Evolutionary conservation across 2,113 vertebrate species (phyloP), one percentile per base, ranked within the genome.

Genomic region (Machaerirhynchus nigripectus): DNA sequence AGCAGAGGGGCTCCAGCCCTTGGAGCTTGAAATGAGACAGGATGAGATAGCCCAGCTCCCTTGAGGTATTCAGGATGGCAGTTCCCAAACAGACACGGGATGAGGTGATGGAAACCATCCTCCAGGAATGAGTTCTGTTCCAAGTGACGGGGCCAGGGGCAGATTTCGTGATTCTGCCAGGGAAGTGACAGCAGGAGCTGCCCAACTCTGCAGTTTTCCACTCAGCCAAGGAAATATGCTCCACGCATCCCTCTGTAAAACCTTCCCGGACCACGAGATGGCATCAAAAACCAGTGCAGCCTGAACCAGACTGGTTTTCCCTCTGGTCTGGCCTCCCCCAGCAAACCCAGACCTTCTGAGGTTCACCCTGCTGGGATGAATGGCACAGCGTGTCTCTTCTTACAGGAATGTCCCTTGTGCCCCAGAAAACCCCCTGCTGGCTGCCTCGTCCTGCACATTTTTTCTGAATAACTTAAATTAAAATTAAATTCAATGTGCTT

Each of bases 311-410:
- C 14, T 14, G n/a, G 6, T 67, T 88, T 82, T 75, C 26, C 10
- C 27, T 46, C 50, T 3, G 2, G 2, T 17, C 23, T 49, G 75
- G 31, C 42, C 23, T 65, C 68, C 46, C 44, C 42, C 55, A 46
- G n/a, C 44, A 69, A 69, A 49, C 4, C 6, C 19, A 35, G 50
- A 33, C 26, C 33, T 87, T 20, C 23, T 1, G 18, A 28, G 40
- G 10, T 17, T 46, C 55, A 44, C 56, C 47, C 15, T 46, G 28
- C 35, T 28, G 64, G 59, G 61, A 35, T 22, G 52, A 67, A 86
- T 0, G 5, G 13, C 0, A 4, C 33, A n/a, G 31, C 0, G 0
- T 10, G 37, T 46, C 18, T 31, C 20, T 56, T 28, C 67, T 46
- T 2, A 2, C 61, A 63, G 33, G 18, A 31, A 39, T 1, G 2